A percentile compares a stretch with the other conserved stretches of the same genome.
Conservation (phyloP, 1,140 invertebrate species). For the Meteorus sp. region DNA sequence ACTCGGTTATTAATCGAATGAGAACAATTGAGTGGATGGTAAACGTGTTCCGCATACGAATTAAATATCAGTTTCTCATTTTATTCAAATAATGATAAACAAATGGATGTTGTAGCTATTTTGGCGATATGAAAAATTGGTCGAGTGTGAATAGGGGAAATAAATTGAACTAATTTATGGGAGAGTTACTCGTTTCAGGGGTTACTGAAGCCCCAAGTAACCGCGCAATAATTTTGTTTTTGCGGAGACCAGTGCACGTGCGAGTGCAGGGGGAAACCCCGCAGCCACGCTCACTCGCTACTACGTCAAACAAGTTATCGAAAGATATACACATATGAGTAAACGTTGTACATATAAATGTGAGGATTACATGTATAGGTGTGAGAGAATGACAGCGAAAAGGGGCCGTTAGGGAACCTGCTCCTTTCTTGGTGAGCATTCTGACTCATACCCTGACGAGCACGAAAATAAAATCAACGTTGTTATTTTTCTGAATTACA, state of each 20-base stretch:
- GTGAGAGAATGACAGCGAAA: slow-evolving; percentile 4
- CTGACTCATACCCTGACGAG: slow-evolving; percentile 36
- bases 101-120: too few species aligned
- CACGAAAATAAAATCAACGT: slow-evolving; percentile 18
- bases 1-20: too few species aligned
- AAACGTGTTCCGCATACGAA: too few species aligned
- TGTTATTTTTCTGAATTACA: background rate
- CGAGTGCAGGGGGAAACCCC: background rate
- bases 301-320: background rate
- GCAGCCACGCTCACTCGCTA: too few species aligned
- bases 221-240: slow-evolving; percentile 1
- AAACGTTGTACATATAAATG: background rate
- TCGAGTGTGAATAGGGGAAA: too few species aligned
- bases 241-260: background rate
- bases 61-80: too few species aligned
- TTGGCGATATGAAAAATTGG: too few species aligned
- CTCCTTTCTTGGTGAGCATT: slow-evolving; percentile 39
- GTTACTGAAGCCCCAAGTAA: background rate
- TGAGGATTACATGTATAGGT: slow-evolving; percentile 10
- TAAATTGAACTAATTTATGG: background rate
- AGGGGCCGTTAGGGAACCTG: slow-evolving; percentile 29
- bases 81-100: too few species aligned
- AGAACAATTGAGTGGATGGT: too few species aligned
- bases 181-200: background rate
- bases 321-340: background rate